A percentile compares a stretch with the other conserved stretches of the same genome.
Conservation (phyloP, 2,113 vertebrate genomes). For the Solea solea region DNA sequence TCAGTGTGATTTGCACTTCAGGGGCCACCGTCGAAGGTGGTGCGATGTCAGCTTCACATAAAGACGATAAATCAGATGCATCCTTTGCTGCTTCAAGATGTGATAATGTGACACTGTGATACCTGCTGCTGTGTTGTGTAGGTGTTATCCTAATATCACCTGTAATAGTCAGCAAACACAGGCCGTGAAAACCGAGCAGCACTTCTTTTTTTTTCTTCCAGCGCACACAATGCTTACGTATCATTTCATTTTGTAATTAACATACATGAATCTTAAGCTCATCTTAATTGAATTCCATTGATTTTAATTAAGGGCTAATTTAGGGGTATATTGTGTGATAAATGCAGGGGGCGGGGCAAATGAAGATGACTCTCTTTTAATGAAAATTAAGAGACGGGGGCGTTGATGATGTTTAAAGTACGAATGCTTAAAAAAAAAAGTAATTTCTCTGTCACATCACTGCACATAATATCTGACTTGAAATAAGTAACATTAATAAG, state of each 20-base stretch:
- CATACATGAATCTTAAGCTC: constrained; percentile 63
- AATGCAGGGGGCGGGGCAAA: constrained; percentile 44
- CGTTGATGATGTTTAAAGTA: constrained; percentile 27
- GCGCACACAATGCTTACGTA: constrained; percentile 47
- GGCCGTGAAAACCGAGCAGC: constrained; percentile 27
- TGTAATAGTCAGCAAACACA: constrained; percentile 31
- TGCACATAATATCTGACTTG: constrained; percentile 28
- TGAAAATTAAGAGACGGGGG: constrained; percentile 37
- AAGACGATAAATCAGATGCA: not conserved
- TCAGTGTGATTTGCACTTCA: no score
- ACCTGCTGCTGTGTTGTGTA: constrained; percentile 47
- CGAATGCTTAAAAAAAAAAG: not conserved
- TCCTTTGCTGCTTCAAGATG: constrained; percentile 31
- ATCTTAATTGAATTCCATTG: constrained; percentile 68
- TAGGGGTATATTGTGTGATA: constrained; percentile 48
- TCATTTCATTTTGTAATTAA: constrained; percentile 65
- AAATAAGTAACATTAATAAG: constrained; percentile 17
- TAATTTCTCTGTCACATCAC: not conserved
- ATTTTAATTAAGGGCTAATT: constrained; percentile 70
- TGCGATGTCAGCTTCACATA: constrained; percentile 51
- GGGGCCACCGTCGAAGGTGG: not conserved
- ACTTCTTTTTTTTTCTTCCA: constrained; percentile 1
- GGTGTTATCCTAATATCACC: constrained; percentile 40
- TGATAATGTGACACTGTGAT: constrained; percentile 63
- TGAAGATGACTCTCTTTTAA: constrained; percentile 19